A percentile compares a stretch with the other conserved stretches of the same genome.
These are phyloP conservation scores for Strigops habroptila DNA, from an alignment of 2,113 vertebrate genomes.

Conservation along the genomic window DNA sequence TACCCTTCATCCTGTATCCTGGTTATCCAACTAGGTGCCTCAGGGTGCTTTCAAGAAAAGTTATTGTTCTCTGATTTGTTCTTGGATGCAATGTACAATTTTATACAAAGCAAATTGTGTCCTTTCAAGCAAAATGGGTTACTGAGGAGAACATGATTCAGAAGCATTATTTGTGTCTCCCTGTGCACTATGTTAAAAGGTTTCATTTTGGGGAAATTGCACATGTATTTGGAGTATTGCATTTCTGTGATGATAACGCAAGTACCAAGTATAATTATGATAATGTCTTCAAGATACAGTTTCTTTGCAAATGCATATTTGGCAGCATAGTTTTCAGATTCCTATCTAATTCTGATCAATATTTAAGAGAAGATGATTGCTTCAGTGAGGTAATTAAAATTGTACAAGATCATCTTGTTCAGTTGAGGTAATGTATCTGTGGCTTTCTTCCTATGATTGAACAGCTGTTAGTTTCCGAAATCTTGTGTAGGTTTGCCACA, in stretches of 20 bases:
- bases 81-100: not conserved
- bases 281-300: not conserved
- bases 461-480: not conserved
- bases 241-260: not conserved
- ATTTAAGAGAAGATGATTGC: not conserved
- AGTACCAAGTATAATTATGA: not conserved
- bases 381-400: not conserved
- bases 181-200: not conserved
- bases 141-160: not conserved
- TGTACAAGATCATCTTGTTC: not conserved
- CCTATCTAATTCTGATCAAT: not conserved
- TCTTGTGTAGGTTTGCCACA: not conserved
- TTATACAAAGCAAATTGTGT: not conserved
- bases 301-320: not conserved
- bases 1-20: not conserved
- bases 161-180: not conserved
- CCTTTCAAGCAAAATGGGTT: not conserved
- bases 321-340: not conserved
- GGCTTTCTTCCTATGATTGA: not conserved
- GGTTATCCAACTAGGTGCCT: not conserved
- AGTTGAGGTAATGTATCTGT: not conserved
- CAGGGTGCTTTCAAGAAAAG: not conserved
- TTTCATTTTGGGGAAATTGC: not conserved
- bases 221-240: not conserved
- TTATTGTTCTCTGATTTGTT: not conserved